phyloP scores from a whole-genome alignment of 2,888 invertebrate genomes.

The Hanleya hanleyi region DNA sequence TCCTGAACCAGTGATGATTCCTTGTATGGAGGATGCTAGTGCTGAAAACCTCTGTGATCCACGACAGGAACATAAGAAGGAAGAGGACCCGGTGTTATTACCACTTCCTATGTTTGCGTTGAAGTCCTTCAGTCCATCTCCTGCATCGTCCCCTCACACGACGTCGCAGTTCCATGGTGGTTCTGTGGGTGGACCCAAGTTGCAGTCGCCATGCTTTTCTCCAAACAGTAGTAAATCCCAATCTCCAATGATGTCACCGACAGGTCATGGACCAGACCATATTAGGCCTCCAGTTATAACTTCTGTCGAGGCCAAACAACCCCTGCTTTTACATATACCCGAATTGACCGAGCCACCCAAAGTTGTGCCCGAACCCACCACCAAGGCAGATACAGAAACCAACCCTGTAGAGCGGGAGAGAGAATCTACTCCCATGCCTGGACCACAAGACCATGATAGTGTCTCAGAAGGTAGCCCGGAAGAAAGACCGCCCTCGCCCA shows the following conservation, averaged over 20 bases:
- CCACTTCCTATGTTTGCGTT: constrained; percentile 91
- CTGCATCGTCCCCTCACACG: constrained; percentile 18
- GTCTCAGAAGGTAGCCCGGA: not conserved
- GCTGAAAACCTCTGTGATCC: constrained; percentile 9
- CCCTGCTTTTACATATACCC: not conserved
- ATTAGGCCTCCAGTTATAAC: not conserved
- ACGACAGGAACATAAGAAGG: constrained; percentile 10
- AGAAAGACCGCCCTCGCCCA: constrained; percentile 5
- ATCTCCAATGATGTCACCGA: constrained; percentile 58
- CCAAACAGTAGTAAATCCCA: constrained; percentile 54
- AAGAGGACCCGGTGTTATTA: constrained; percentile 81
- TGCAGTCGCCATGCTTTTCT: constrained; percentile 56
- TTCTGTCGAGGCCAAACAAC: not conserved
- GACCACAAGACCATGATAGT: not conserved
- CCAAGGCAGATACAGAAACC: not conserved
- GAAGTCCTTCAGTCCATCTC: constrained; percentile 18
- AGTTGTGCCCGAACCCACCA: not conserved
- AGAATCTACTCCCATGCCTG: not conserved
- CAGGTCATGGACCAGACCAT: not conserved
- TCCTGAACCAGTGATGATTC: not conserved
- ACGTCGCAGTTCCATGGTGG: constrained; percentile 31
- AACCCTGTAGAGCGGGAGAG: not conserved
- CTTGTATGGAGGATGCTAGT: not conserved
- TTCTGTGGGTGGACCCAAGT: constrained; percentile 18
- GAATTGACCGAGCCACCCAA: not conserved